phyloP scores from a whole-genome alignment of 92 coral and sea anemone genomes.

The Heliopora coerulea region DNA sequence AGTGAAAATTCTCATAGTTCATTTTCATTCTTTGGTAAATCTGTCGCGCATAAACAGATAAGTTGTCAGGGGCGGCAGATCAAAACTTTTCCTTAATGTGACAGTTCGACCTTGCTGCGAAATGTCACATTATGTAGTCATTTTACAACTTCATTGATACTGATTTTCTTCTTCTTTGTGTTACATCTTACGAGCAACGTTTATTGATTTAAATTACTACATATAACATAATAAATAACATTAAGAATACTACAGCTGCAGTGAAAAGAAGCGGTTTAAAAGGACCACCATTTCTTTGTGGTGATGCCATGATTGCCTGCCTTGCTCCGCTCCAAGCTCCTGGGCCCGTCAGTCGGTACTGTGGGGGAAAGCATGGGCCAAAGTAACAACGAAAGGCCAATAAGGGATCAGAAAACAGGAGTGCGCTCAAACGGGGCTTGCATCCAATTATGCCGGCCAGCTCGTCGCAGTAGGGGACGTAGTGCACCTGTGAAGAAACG shows the following conservation, averaged over 20 bases:
- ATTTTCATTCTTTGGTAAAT: too few relatives aligned
- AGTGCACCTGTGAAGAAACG: slow-evolving; percentile 32
- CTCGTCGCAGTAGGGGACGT: slow-evolving; percentile 68
- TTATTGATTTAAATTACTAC: background rate
- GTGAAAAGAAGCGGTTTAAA: background rate
- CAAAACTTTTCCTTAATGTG: too few relatives aligned
- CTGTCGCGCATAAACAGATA: too few relatives aligned
- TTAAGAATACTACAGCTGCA: background rate
- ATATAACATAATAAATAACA: background rate
- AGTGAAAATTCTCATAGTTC: too few relatives aligned
- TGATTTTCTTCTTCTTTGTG: too few relatives aligned
- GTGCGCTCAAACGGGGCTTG: slow-evolving; percentile 62
- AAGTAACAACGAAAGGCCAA: slow-evolving; percentile 74
- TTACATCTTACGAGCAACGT: too few relatives aligned
- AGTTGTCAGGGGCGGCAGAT: too few relatives aligned
- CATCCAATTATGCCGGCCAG: slow-evolving; percentile 79
- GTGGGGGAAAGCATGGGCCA: slow-evolving; percentile 86
- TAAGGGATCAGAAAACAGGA: slow-evolving; percentile 63
- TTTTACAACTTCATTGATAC: too few relatives aligned
- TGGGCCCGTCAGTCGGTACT: slow-evolving; percentile 86
- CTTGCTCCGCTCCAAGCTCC: slow-evolving; percentile 83
- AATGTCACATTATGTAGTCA: too few relatives aligned
- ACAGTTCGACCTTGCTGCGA: too few relatives aligned
- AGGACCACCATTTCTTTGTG: slow-evolving; percentile 4
- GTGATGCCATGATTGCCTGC: slow-evolving; percentile 50